A percentile compares a stretch with the other conserved stretches of the same genome.
These are phyloP conservation scores for Danio jaintianensis DNA, from an alignment of 2,797 vertebrate genomes.

Conservation along the genomic window DNA sequence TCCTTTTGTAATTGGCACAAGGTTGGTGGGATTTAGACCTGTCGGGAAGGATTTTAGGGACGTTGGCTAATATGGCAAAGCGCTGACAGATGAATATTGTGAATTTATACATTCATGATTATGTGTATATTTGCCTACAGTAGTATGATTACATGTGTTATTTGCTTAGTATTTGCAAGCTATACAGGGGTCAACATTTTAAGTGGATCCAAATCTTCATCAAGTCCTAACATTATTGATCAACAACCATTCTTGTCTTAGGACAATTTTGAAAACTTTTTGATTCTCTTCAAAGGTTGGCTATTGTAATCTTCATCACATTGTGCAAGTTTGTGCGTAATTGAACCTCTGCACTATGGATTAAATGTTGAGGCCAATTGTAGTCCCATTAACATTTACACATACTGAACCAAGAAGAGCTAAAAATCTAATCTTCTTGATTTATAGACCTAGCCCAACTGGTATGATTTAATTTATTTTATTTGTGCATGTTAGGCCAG, in stretches of 20 bases:
- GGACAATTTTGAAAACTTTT: no score
- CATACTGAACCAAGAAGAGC: background rate
- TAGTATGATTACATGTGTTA: no score
- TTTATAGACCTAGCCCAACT: background rate
- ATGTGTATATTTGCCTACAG: background rate
- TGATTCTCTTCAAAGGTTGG: no score
- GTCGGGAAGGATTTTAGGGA: conserved; percentile 18
- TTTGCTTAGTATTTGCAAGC: background rate
- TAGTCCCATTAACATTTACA: background rate
- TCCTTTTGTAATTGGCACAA: conserved; percentile 16
- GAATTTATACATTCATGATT: background rate
- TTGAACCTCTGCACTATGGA: no score
- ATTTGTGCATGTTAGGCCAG: no score
- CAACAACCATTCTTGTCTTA: no score
- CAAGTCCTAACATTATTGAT: no score
- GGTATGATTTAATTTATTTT: no score
- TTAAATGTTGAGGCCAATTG: background rate
- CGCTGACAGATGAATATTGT: conserved; percentile 27
- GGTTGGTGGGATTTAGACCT: conserved; percentile 23
- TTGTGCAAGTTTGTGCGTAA: no score
- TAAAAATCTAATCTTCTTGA: background rate
- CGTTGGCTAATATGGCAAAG: background rate
- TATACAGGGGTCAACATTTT: no score
- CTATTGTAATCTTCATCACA: no score
- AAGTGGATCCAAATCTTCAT: no score